phyloP scores from a whole-genome alignment of 1,140 invertebrate genomes.

The Rhizoglyphus robini region DNA sequence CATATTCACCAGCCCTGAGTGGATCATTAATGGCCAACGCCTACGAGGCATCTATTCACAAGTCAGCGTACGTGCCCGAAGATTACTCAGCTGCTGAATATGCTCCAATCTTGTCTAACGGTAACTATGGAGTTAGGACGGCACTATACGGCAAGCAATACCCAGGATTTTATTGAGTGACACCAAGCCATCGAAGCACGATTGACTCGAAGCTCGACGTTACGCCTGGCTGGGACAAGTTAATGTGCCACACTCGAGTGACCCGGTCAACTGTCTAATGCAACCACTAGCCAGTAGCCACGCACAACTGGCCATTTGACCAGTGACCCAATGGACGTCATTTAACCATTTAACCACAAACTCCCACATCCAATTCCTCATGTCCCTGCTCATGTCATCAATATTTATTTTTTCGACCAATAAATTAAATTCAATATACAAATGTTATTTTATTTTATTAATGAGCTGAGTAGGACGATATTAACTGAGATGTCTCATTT shows the following conservation, averaged over 20 bases:
- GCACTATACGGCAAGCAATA: no score
- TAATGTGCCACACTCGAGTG: no score
- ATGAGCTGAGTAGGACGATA: no score
- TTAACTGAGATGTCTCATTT: no score
- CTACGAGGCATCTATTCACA: neutral
- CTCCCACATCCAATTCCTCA: no score
- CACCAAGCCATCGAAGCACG: no score
- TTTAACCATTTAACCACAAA: no score
- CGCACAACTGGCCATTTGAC: neutral
- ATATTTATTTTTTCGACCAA: no score
- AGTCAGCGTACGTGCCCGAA: neutral
- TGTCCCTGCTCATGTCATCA: no score
- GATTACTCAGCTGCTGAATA: neutral
- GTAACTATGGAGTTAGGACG: neutral
- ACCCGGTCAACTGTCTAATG: neutral
- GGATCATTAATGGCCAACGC: neutral
- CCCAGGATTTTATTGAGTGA: neutral
- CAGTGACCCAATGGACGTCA: neutral
- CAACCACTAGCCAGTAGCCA: neutral
- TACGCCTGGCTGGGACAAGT: neutral
- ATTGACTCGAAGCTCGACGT: neutral
- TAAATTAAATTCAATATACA: no score
- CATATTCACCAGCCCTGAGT: neutral
- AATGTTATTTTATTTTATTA: no score
- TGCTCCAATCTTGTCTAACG: no score